A percentile compares a stretch with the other conserved stretches of the same genome.
Conservation (phyloP, 2,797 vertebrate genomes). For the Scleropages formosus region DNA sequence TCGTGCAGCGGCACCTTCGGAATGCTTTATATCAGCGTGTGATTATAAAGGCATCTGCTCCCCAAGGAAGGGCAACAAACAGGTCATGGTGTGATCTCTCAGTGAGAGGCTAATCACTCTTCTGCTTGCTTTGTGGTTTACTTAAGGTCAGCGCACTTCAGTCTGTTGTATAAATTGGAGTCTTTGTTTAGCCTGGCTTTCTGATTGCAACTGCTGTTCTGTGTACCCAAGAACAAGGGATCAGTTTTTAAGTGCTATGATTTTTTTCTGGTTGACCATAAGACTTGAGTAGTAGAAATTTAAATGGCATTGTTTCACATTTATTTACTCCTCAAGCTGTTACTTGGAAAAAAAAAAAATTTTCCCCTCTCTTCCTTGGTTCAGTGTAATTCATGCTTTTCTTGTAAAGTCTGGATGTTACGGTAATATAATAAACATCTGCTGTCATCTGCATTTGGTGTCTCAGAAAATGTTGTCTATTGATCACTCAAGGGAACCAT, state of each 20-base stretch:
- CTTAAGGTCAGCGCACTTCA: conserved; percentile 21
- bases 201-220: conserved; percentile 11
- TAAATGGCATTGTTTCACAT: no score
- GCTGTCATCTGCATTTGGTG: no score
- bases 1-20: conserved; percentile 39
- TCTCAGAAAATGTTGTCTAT: no score
- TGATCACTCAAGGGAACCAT: no score
- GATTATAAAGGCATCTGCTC: conserved; percentile 35
- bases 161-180: conserved; percentile 31
- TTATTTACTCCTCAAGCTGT: no score
- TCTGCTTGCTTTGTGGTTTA: conserved; percentile 16
- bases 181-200: conserved; percentile 5
- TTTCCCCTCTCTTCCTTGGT: no score
- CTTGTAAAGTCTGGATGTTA: no score
- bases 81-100: conserved; percentile 26
- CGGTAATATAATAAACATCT: no score
- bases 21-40: conserved; percentile 43
- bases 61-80: conserved; percentile 26
- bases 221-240: not conserved
- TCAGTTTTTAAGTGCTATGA: not conserved
- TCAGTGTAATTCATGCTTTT: no score
- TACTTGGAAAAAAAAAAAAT: no score
- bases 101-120: conserved; percentile 17
- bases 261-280: not conserved
- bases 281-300: no score